Percentiles rank a stretch among this genome's conserved stretches.
Evolutionary conservation across 2,113 vertebrate species (phyloP).

Genomic region (Nyctereutes procyonoides): DNA sequence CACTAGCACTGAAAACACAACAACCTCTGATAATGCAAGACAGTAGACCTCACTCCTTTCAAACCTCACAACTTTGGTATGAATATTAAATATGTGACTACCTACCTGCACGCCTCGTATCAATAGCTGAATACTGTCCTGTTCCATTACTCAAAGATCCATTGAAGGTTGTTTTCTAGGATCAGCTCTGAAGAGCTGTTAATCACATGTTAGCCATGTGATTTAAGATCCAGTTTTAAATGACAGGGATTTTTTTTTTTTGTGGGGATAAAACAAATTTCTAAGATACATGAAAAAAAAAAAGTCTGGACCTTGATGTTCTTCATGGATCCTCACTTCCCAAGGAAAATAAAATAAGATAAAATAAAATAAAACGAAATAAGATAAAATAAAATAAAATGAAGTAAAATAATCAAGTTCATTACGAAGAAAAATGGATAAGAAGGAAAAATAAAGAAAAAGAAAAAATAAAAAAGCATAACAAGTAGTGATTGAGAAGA

Average conservation of each 20-base stretch:
- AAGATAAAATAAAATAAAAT: not conserved
- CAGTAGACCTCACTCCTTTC: slow-evolving; percentile 74
- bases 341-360: slow-evolving; percentile 17
- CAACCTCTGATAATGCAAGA: slow-evolving; percentile 80
- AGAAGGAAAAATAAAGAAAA: not conserved
- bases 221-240: slow-evolving; percentile 74
- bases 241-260: slow-evolving; percentile 59
- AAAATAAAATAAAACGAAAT: not conserved
- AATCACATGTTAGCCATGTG: slow-evolving; percentile 71
- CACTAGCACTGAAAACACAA: slow-evolving; percentile 84
- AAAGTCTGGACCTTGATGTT: slow-evolving; percentile 49
- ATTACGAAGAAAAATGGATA: not conserved
- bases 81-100: slow-evolving; percentile 59
- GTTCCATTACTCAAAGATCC: slow-evolving; percentile 59
- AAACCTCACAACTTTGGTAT: not conserved
- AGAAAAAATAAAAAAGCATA: not conserved
- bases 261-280: slow-evolving; percentile 68
- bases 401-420: not conserved
- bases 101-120: not conserved
- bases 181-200: slow-evolving; percentile 85
- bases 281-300: not conserved
- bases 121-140: slow-evolving; percentile 40
- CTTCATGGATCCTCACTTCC: slow-evolving; percentile 73
- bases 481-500: not conserved
- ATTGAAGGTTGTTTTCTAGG: slow-evolving; percentile 70